Evolutionary conservation across 2,113 vertebrate genomes (phyloP), one percentile per base, ranked within the genome.

Genomic region (Micromys minutus): DNA sequence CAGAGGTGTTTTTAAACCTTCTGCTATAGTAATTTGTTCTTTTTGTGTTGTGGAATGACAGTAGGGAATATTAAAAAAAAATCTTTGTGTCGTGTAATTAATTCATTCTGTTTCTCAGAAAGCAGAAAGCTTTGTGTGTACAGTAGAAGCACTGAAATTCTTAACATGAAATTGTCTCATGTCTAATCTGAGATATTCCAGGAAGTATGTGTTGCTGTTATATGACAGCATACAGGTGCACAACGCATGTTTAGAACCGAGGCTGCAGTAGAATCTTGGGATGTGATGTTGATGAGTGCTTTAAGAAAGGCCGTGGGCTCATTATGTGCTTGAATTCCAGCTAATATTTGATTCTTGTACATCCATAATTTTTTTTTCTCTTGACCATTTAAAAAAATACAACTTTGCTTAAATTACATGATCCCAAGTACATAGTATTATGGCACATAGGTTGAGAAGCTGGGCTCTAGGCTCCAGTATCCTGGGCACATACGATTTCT

Each of bases 201-300:
- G 83, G 29, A 65, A 13, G 29, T 11, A 7, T 34, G 5, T 47
- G 17, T 36, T 17, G 8, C 2, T 22, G 2, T 47, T 21, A 3
- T 67, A 17, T 36, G 11, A 47, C 0, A 16, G 39, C 59, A 63
- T 5, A 7, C 4, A 17, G 2, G 0, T 47, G 8, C 4, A 47
- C 22, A 36, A 7, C 36, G 61, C 9, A 1, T 86, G 42, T 36
- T 67, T 31, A 22, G 42, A 7, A 63, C 9, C 42, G 47, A 65
- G 61, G 5, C 42, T 86, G 36, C 31, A 22, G 42, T 47, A 61
- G 50, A 65, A 47, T 67, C 61, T 7, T 47, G 10, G 83, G 59
- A 22, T 67, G 19, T 36, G 19, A 36, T 45, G 34, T 10, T 65
- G 83, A 36, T 24, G 81, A 36, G 8, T 15, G 16, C 57, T 31